Evolutionary conservation across 2,888 invertebrate species (phyloP), one percentile per base, ranked within the genome.

Genomic region (Theodoxus fluviatilis): DNA sequence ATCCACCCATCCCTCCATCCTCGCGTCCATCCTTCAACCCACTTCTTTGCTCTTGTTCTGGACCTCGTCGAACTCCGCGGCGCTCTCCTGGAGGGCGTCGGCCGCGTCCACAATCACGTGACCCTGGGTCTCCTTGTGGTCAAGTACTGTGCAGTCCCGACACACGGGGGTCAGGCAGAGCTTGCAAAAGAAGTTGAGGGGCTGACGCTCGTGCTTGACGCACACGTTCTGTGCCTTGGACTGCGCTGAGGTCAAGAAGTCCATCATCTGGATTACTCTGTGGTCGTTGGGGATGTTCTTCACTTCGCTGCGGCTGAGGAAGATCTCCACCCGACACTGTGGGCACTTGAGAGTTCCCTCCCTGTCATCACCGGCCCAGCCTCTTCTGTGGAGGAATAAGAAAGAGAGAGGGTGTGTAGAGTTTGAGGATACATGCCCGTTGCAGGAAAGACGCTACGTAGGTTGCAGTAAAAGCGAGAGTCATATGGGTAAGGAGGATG

Each of bases 131-230:
- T 83, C 83, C 67, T 82, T 83, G 72, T 83, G 83, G 69, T 83
- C 83, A 7, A 83, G 73, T 28, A 83, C 81, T 0, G 83, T 83
- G 69, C 83, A 83, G 76, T 83, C 83, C 3, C 82, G 71, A 64
- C 83, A 83, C 12, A 83, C 81, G 0, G 83, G 83, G 22, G 77
- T 67, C 43, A 78, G 63, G 69, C 83, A 83, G 25, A 76, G 76
- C 70, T 81, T 81, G 71, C 83, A 83, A 77, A 82, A 83, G 71
- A 83, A 83, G 73, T 80, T 82, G 49, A 83, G 68, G 22, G 83
- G 81, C 43, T 83, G 83, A 1, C 78, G 78, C 33, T 82, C 82
- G 68, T 83, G 83, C 71, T 82, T 82, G 1, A 76, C 67, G 68
- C 83, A 83, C 28, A 79, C 78, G 63, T 83, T 82, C 68, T 81